phyloP scores from a whole-genome alignment of 2,113 vertebrate species.

The Cyprinodon brontotheroides region DNA sequence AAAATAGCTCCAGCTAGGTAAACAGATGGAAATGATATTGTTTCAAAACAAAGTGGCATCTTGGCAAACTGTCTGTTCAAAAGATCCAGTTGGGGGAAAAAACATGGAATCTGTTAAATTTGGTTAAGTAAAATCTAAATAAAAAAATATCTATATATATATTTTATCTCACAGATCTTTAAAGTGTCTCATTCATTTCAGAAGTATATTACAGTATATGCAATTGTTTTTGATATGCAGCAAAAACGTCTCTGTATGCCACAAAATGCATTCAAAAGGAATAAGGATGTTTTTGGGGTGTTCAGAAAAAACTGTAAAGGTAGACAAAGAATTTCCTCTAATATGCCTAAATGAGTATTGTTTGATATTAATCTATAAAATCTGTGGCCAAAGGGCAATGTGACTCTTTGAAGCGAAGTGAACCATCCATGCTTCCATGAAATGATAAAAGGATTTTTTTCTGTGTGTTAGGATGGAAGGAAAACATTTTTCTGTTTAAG shows the following conservation, averaged over 20 bases:
- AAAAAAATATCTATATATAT: conserved; percentile 26
- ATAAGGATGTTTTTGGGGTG: neutral
- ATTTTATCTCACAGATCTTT: conserved; percentile 50
- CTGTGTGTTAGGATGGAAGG: conserved; percentile 54
- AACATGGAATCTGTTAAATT: conserved; percentile 62
- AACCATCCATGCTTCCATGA: conserved; percentile 23
- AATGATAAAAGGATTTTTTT: conserved; percentile 30
- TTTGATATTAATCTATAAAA: conserved; percentile 6
- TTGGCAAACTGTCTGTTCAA: conserved; percentile 29
- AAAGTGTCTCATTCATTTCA: neutral
- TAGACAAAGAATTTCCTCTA: neutral
- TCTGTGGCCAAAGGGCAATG: conserved; percentile 2
- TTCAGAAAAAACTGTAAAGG: neutral
- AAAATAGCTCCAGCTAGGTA: neutral
- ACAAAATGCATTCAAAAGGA: neutral
- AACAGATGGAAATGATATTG: conserved; percentile 5
- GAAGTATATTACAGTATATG: conserved; percentile 1
- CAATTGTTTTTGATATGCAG: neutral
- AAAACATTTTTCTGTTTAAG: conserved; percentile 37
- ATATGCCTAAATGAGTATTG: neutral
- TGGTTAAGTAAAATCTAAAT: conserved; percentile 19
- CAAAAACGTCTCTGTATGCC: neutral
- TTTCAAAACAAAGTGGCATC: conserved; percentile 35
- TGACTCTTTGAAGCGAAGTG: conserved; percentile 4
- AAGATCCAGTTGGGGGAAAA: conserved; percentile 59